Percentiles rank a stretch among this genome's conserved stretches.
phyloP scores from a whole-genome alignment of 2,113 vertebrate species.

The Brienomyrus brachyistius region DNA sequence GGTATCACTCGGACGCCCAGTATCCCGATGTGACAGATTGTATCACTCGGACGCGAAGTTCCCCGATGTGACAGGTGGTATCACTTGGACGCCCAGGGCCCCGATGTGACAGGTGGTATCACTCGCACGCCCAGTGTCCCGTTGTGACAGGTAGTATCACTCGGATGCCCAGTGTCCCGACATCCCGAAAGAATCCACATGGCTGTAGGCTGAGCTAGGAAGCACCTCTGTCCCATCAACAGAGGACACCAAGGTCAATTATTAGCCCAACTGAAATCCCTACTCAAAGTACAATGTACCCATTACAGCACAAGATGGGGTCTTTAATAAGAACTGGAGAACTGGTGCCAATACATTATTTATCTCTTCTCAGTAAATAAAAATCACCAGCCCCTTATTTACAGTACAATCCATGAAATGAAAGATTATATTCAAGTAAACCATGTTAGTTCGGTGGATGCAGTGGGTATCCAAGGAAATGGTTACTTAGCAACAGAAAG shows the following conservation, averaged over 20 bases:
- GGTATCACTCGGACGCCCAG: no score
- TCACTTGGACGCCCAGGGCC: no score
- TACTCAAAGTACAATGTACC: neutral
- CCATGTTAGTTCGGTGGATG: neutral
- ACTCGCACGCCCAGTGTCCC: no score
- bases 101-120: no score
- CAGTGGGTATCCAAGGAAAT: neutral
- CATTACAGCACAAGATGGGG: neutral
- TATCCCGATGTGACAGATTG: no score
- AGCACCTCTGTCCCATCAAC: neutral
- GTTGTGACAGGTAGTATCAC: neutral
- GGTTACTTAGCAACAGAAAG: conserved; percentile 24
- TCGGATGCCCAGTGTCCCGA: neutral
- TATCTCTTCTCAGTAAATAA: neutral
- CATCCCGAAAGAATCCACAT: neutral
- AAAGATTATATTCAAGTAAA: neutral
- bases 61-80: no score
- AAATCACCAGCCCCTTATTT: neutral
- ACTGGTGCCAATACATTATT: neutral
- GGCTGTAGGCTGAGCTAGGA: neutral
- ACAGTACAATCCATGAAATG: neutral
- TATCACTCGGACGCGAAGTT: no score
- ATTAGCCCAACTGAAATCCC: neutral
- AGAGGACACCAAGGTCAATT: neutral
- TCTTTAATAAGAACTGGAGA: neutral